These are phyloP conservation scores for Synchiropus splendidus DNA, from an alignment of 2,113 vertebrate genomes.

Conservation along the genomic window DNA sequence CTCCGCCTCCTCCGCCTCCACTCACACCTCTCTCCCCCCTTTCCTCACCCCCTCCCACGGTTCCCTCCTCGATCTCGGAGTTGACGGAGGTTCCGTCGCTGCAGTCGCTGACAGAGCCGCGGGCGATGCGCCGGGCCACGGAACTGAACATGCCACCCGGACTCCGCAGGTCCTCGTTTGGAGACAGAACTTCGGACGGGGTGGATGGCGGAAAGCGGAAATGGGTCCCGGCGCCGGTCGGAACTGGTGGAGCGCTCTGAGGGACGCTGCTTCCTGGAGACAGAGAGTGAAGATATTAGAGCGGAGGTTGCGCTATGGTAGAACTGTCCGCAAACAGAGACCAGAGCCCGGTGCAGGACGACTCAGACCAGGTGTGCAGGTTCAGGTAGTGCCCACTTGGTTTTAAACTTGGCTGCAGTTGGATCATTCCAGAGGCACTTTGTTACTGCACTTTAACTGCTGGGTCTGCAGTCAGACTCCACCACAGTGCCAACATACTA, in stretches of 20 bases:
- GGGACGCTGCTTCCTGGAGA: slow-evolving; percentile 74
- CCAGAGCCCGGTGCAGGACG: too few relatives aligned
- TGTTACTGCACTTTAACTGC: too few relatives aligned
- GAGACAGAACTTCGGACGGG: slow-evolving; percentile 79
- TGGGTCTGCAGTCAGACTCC: too few relatives aligned
- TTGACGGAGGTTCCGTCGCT: slow-evolving; percentile 82
- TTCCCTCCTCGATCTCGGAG: slow-evolving; percentile 80
- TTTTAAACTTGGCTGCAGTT: too few relatives aligned
- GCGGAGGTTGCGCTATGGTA: slow-evolving; percentile 7
- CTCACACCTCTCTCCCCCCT: slow-evolving; percentile 44
- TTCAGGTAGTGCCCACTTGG: too few relatives aligned
- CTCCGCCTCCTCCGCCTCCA: slow-evolving; percentile 46
- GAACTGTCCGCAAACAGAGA: slow-evolving; percentile 17
- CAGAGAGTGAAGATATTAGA: too few relatives aligned
- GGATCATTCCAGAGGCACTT: too few relatives aligned
- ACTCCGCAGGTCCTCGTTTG: slow-evolving; percentile 80
- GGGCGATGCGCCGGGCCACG: slow-evolving; percentile 73
- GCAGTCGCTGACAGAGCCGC: slow-evolving; percentile 84
- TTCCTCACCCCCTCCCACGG: slow-evolving; percentile 61
- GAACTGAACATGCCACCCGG: slow-evolving; percentile 71
- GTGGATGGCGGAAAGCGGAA: slow-evolving; percentile 85
- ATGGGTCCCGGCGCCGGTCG: slow-evolving; percentile 71
- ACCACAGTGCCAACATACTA: too few relatives aligned
- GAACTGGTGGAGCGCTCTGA: slow-evolving; percentile 85
- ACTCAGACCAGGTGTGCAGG: too few relatives aligned